Conservation (phyloP, 2,113 vertebrate genomes). For the Paralichthys olivaceus region DNA sequence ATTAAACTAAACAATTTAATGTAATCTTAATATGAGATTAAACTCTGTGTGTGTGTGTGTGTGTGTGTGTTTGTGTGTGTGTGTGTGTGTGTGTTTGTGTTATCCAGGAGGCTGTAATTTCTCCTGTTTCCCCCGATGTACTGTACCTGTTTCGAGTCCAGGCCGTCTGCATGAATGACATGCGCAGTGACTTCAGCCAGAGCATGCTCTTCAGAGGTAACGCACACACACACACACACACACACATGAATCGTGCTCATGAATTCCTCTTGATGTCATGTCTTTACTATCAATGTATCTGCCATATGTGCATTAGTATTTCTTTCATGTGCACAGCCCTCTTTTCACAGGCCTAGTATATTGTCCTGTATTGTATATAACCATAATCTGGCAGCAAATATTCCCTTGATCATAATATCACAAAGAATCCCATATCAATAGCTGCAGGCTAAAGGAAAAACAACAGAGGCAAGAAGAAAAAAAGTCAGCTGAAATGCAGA, state of each 20-base stretch:
- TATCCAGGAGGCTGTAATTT: slow-evolving; percentile 92
- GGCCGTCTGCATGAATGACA: slow-evolving; percentile 94
- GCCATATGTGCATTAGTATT: not conserved
- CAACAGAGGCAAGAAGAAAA: not conserved
- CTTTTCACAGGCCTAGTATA: not conserved
- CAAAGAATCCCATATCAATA: slow-evolving; percentile 1
- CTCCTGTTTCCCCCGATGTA: slow-evolving; percentile 92
- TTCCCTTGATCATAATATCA: slow-evolving; percentile 17
- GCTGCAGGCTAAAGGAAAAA: slow-evolving; percentile 16
- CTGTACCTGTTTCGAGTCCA: slow-evolving; percentile 97
- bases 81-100: slow-evolving; percentile 22
- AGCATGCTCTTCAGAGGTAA: slow-evolving; percentile 98
- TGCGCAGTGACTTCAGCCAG: slow-evolving; percentile 98
- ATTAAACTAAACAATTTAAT: too few relatives aligned
- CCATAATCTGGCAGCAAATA: not conserved
- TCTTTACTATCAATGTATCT: not conserved
- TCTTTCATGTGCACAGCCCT: slow-evolving; percentile 8
- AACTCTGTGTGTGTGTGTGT: not conserved
- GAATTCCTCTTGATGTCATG: not conserved
- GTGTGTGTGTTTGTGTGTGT: not conserved
- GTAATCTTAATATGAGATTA: too few relatives aligned
- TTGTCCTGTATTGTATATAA: not conserved
- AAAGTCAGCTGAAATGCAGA: not conserved
- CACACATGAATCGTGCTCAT: not conserved
- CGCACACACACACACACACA: slow-evolving; percentile 54